These are phyloP conservation scores for Drosophila kepulauana DNA, from an alignment of 1,140 invertebrate species.

Conservation along the genomic window DNA sequence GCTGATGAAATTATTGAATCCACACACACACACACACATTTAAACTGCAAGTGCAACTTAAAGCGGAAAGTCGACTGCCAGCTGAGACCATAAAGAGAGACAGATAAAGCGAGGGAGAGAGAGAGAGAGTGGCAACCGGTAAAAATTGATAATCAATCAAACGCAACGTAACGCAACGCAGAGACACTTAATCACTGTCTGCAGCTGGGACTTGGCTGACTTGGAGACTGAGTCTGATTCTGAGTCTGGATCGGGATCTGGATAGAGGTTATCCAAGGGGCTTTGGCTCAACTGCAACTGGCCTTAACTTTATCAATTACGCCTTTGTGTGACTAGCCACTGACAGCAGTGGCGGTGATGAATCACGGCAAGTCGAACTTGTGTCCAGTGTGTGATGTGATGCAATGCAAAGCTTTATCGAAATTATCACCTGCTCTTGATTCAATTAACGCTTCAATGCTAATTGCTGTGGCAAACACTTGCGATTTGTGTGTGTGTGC, in stretches of 20 bases:
- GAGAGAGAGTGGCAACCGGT: constrained; percentile 29
- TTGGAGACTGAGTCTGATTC: background rate
- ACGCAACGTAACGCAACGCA: constrained; percentile 53
- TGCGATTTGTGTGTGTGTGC: no score
- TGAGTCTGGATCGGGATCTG: background rate
- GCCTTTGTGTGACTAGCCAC: constrained; percentile 45
- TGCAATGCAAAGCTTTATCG: constrained; percentile 25
- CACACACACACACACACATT: constrained; percentile 53
- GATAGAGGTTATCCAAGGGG: constrained; percentile 13
- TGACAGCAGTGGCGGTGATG: constrained; percentile 60
- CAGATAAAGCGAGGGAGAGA: background rate
- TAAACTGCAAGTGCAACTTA: constrained; percentile 62
- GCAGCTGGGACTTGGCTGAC: constrained; percentile 23
- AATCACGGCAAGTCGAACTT: constrained; percentile 65
- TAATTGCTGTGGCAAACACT: constrained; percentile 34
- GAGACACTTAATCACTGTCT: constrained; percentile 79
- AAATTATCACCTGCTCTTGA: constrained; percentile 50
- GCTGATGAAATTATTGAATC: constrained; percentile 61
- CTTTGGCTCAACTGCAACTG: constrained; percentile 24
- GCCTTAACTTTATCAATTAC: constrained; percentile 75
- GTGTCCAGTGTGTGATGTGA: background rate
- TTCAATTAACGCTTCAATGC: constrained; percentile 69
- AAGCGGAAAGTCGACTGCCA: constrained; percentile 28
- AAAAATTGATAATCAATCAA: constrained; percentile 80
- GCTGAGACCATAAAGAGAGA: constrained; percentile 13